Conservation (phyloP, 2,797 vertebrate genomes). For the Stomatorhinus walkeri region DNA sequence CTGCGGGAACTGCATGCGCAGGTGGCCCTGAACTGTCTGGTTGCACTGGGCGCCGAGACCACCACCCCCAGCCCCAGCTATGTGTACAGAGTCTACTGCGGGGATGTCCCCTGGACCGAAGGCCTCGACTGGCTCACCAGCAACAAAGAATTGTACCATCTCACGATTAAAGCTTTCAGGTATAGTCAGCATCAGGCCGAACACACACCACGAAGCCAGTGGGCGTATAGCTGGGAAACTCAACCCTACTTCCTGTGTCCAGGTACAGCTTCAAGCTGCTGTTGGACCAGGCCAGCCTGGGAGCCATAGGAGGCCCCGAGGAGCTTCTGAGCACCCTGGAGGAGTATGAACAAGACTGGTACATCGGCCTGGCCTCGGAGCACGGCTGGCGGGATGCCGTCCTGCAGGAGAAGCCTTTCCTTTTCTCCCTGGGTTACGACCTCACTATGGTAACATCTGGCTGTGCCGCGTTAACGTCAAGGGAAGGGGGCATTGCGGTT, state of each 20-base stretch:
- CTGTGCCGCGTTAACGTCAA: background rate
- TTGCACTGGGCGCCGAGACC: conserved; percentile 79
- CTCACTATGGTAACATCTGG: conserved; percentile 76
- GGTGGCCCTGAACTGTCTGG: conserved; percentile 75
- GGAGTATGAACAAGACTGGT: conserved; percentile 87
- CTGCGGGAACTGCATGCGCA: conserved; percentile 77
- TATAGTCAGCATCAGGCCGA: conserved; percentile 45
- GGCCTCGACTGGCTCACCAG: conserved; percentile 82
- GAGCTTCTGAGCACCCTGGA: conserved; percentile 79
- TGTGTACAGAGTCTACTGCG: conserved; percentile 81
- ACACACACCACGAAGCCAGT: background rate
- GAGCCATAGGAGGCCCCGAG: conserved; percentile 74
- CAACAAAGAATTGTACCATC: conserved; percentile 85
- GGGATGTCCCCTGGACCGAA: conserved; percentile 81
- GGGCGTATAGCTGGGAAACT: background rate
- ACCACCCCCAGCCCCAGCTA: conserved; percentile 75
- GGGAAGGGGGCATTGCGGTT: background rate
- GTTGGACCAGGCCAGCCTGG: conserved; percentile 91
- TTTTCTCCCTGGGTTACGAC: conserved; percentile 93
- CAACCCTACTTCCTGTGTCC: background rate
- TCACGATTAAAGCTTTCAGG: conserved; percentile 91
- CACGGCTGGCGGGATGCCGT: conserved; percentile 86
- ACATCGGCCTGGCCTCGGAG: conserved; percentile 84
- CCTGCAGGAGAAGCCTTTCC: conserved; percentile 85
- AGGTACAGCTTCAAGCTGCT: conserved; percentile 94